Evolutionary conservation across 2,797 vertebrate species (phyloP).

Genomic region (Sphenopsis melanotis): DNA sequence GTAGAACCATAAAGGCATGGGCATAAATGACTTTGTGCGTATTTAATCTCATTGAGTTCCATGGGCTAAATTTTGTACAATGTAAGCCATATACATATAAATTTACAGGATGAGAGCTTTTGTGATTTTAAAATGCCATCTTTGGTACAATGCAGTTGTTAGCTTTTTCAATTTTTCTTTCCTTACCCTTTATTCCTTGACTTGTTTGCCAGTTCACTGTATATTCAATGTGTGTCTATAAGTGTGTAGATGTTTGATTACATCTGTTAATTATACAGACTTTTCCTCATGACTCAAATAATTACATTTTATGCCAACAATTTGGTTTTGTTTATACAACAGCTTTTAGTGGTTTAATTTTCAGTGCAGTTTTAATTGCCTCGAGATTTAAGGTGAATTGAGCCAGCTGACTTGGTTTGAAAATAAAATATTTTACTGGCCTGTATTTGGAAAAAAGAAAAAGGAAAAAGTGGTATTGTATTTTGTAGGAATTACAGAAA

Average conservation of each 20-base stretch:
- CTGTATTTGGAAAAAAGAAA: background rate
- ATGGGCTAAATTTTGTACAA: background rate
- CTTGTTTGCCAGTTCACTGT: conserved; percentile 6
- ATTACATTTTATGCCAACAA: conserved; percentile 20
- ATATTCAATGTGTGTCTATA: conserved; percentile 9
- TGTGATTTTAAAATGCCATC: background rate
- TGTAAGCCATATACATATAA: background rate
- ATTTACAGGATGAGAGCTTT: background rate
- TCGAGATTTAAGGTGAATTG: conserved; percentile 39
- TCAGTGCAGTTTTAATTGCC: conserved; percentile 33
- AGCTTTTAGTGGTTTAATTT: conserved; percentile 48
- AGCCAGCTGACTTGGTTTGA: conserved; percentile 49
- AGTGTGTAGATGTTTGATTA: conserved; percentile 46
- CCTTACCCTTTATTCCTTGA: background rate
- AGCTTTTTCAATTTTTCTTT: background rate
- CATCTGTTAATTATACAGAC: conserved; percentile 40
- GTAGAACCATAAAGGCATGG: background rate
- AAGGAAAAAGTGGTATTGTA: background rate
- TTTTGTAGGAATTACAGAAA: background rate
- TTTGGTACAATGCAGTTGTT: background rate
- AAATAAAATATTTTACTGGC: background rate
- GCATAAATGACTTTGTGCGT: background rate
- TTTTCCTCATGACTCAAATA: conserved; percentile 36
- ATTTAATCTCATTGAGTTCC: background rate
- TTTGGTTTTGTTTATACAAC: conserved; percentile 52